These are phyloP conservation scores for Poecilia latipinna DNA, from an alignment of 2,113 vertebrate species.

Conservation along the genomic window DNA sequence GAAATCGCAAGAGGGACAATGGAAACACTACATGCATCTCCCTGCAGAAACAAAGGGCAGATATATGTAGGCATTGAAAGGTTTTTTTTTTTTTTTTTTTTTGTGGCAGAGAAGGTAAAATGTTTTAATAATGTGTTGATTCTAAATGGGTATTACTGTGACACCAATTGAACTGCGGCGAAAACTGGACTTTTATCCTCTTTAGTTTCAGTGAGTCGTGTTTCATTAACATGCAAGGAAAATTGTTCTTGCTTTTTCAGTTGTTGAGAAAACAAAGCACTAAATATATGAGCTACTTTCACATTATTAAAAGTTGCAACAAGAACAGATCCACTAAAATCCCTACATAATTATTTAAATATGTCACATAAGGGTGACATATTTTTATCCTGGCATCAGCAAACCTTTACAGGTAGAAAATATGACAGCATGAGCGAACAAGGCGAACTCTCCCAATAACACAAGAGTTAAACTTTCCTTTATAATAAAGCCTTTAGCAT, in stretches of 20 bases:
- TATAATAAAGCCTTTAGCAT: too few relatives aligned
- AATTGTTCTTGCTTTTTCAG: not conserved
- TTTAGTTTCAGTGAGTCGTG: slow-evolving; percentile 40
- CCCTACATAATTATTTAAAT: too few relatives aligned
- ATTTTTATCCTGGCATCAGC: not conserved
- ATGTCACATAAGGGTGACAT: not conserved
- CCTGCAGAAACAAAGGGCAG: slow-evolving; percentile 38
- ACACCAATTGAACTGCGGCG: slow-evolving; percentile 45
- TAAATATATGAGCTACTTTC: too few relatives aligned
- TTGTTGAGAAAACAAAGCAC: too few relatives aligned
- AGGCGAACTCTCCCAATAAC: too few relatives aligned
- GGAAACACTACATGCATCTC: slow-evolving; percentile 59
- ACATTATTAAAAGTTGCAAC: not conserved
- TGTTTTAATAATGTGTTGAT: not conserved
- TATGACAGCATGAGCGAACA: too few relatives aligned
- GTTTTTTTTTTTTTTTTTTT: not conserved
- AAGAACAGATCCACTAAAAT: not conserved
- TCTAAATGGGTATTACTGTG: not conserved
- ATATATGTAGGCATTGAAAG: slow-evolving; percentile 48
- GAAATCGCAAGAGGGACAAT: slow-evolving; percentile 63
- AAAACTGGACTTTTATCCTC: slow-evolving; percentile 65
- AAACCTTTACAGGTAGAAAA: too few relatives aligned
- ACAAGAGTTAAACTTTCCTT: too few relatives aligned
- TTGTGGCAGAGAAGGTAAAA: not conserved
- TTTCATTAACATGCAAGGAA: not conserved